phyloP scores from a whole-genome alignment of 2,888 invertebrate species.

The Drosophila conformis region DNA sequence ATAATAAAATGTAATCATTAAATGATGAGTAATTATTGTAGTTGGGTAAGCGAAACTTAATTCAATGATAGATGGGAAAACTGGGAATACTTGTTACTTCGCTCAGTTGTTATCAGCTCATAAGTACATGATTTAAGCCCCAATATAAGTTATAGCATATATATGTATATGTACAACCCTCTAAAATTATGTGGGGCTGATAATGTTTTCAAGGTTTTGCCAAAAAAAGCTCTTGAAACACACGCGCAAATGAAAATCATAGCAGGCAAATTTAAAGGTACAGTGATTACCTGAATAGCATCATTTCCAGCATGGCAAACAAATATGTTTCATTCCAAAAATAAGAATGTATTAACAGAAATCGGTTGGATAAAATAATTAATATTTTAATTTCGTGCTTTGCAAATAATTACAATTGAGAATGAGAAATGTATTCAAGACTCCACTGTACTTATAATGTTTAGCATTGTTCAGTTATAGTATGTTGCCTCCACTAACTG shows the following conservation, averaged over 20 bases:
- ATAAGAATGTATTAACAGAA: background rate
- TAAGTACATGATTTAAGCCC: slow-evolving; percentile 5
- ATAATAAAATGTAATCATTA: slow-evolving; percentile 23
- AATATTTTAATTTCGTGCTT: background rate
- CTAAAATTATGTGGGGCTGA: slow-evolving; percentile 17
- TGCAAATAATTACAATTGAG: background rate
- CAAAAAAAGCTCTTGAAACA: slow-evolving; percentile 26
- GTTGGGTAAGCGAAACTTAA: background rate
- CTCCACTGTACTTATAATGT: slow-evolving; percentile 5
- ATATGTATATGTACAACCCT: background rate
- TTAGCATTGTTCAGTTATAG: background rate
- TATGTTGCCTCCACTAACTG: slow-evolving; percentile 6
- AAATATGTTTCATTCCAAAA: background rate
- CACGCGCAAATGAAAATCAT: slow-evolving; percentile 14
- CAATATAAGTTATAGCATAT: slow-evolving; percentile 19
- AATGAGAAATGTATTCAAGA: background rate
- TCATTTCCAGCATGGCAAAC: background rate
- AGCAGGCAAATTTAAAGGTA: background rate
- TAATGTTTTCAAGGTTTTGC: slow-evolving; percentile 30
- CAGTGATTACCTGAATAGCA: background rate
- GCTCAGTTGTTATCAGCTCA: slow-evolving; percentile 11
- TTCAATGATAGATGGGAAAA: background rate
- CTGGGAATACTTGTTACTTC: slow-evolving; percentile 2
- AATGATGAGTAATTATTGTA: slow-evolving; percentile 2
- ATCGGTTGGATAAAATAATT: background rate